phyloP scores from a whole-genome alignment of 2,797 vertebrate species.

The Peromyscus nudipes region DNA sequence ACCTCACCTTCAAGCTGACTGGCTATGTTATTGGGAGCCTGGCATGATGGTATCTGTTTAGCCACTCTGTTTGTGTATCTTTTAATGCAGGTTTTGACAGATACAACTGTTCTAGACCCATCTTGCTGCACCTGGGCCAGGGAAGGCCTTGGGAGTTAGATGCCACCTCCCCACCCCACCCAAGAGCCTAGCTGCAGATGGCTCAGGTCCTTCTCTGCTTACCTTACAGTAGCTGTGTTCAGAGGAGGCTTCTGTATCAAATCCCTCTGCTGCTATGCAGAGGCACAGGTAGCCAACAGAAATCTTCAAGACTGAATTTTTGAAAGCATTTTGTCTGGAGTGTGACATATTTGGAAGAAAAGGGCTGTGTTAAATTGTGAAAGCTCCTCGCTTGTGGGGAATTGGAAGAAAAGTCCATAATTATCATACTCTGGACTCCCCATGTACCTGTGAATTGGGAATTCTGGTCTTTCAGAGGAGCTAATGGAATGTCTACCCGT shows the following conservation, averaged over 20 bases:
- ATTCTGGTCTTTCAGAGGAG: background rate
- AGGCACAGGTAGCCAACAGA: background rate
- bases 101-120: background rate
- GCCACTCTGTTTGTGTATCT: background rate
- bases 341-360: conserved; percentile 34
- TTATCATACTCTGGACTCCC: conserved; percentile 40
- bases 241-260: background rate
- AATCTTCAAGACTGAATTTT: background rate
- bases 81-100: background rate
- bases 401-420: conserved; percentile 40
- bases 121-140: background rate
- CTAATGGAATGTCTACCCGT: conserved; percentile 3
- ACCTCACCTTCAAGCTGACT: conserved; percentile 4
- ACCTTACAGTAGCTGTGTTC: background rate
- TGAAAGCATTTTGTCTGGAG: conserved; percentile 21
- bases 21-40: background rate
- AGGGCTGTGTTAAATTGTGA: background rate
- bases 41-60: background rate
- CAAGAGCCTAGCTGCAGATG: background rate
- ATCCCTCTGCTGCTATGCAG: background rate
- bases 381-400: background rate
- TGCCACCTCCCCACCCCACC: too few species aligned
- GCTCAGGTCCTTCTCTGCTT: background rate
- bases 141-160: background rate
- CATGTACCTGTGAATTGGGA: conserved; percentile 42